These are phyloP conservation scores for Leucoraja erinaceus DNA, from an alignment of 2,113 vertebrate genomes.

Conservation along the genomic window DNA sequence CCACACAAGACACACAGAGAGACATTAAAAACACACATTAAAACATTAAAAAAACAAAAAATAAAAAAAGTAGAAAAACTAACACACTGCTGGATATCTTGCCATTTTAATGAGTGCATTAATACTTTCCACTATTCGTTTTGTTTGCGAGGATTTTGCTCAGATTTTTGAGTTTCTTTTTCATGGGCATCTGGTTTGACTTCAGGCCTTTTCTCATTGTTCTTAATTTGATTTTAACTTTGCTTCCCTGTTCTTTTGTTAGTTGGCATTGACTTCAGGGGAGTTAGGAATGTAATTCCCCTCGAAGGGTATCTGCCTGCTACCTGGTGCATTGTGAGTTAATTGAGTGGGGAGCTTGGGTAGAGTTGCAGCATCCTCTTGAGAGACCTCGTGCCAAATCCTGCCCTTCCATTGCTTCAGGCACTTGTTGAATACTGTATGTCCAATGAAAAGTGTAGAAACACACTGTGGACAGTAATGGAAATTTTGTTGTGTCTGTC, in stretches of 20 bases:
- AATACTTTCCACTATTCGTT: background rate
- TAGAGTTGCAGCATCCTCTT: background rate
- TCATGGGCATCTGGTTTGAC: background rate
- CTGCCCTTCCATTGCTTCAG: background rate
- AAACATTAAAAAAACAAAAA: too few species aligned
- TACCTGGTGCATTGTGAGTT: background rate
- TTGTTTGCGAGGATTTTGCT: background rate
- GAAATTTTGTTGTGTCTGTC: background rate
- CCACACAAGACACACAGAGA: too few species aligned
- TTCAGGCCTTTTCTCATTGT: background rate
- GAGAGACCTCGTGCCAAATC: background rate
- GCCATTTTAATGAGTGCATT: background rate
- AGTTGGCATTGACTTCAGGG: background rate
- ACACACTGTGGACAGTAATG: background rate
- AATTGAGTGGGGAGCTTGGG: background rate
- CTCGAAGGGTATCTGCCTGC: background rate
- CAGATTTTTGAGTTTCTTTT: background rate
- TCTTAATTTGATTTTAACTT: background rate
- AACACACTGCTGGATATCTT: background rate
- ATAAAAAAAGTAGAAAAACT: too few species aligned
- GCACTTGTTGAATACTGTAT: background rate
- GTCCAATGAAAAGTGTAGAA: background rate
- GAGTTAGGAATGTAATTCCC: background rate
- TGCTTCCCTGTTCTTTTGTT: background rate
- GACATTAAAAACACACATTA: too few species aligned